A percentile compares a stretch with the other conserved stretches of the same genome.
phyloP scores from a whole-genome alignment of 2,888 invertebrate genomes.

The Rhyacophila evoluta region DNA sequence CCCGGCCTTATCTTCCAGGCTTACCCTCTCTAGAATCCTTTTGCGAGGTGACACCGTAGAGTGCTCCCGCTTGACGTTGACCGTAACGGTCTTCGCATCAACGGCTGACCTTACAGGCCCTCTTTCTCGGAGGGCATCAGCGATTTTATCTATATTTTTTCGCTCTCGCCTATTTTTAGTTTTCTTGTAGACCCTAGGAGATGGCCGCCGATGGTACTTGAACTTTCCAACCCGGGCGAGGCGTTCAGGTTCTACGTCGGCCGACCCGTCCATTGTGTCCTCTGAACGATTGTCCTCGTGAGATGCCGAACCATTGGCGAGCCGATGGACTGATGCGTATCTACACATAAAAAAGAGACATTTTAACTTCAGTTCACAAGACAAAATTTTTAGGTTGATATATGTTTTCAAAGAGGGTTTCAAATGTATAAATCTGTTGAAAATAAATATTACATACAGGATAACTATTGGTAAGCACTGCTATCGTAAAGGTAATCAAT shows the following conservation, averaged over 20 bases:
- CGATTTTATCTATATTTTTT: slow-evolving; percentile 61
- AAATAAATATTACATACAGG: no score
- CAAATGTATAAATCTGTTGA: no score
- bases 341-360: neutral
- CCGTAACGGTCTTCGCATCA: slow-evolving; percentile 64
- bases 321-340: slow-evolving; percentile 42
- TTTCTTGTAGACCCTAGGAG: slow-evolving; percentile 67
- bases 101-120: slow-evolving; percentile 63
- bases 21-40: slow-evolving; percentile 83
- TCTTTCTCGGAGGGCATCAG: slow-evolving; percentile 64
- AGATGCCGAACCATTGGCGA: slow-evolving; percentile 58
- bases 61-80: slow-evolving; percentile 65
- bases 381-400: no score
- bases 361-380: no score
- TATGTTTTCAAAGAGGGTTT: no score
- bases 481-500: no score
- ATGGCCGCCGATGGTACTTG: slow-evolving; percentile 38
- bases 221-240: slow-evolving; percentile 48
- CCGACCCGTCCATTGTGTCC: slow-evolving; percentile 56
- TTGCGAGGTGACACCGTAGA: slow-evolving; percentile 84
- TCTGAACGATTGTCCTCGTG: slow-evolving; percentile 54
- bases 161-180: slow-evolving; percentile 39
- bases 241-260: slow-evolving; percentile 62
- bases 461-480: no score
- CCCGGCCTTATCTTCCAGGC: slow-evolving; percentile 75